phyloP scores from a whole-genome alignment of 1,140 invertebrate species.

The Solenopsis invicta region DNA sequence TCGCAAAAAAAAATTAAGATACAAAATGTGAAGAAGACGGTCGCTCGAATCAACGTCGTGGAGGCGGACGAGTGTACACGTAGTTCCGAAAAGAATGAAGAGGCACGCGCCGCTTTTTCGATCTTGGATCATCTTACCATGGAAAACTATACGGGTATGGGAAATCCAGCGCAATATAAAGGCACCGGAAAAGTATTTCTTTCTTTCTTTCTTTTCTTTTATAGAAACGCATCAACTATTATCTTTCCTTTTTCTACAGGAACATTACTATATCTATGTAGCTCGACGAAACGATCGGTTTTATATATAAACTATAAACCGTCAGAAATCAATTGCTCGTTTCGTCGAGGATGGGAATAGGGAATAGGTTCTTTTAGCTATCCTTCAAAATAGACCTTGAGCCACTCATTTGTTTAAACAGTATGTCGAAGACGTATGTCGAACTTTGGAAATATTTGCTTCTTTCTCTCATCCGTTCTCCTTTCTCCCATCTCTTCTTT shows the following conservation, averaged over 20 bases:
- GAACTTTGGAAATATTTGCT: conserved; percentile 69
- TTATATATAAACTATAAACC: too few relatives aligned
- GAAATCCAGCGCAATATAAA: conserved; percentile 78
- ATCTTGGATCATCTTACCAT: conserved; percentile 62
- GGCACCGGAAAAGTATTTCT: conserved; percentile 77
- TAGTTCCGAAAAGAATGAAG: conserved; percentile 68
- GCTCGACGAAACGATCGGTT: conserved; percentile 64
- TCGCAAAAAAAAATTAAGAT: conserved; percentile 17
- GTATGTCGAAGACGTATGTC: conserved; percentile 59
- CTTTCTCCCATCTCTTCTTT: neutral
- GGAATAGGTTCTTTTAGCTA: conserved; percentile 70
- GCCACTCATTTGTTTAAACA: conserved; percentile 70
- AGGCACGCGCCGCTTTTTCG: conserved; percentile 65
- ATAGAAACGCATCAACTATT: conserved; percentile 70
- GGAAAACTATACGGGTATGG: conserved; percentile 69
- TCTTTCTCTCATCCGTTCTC: conserved; percentile 9
- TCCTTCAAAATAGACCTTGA: conserved; percentile 75
- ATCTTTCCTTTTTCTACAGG: conserved; percentile 68
- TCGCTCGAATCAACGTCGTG: conserved; percentile 31
- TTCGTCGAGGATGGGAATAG: conserved; percentile 68
- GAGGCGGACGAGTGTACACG: conserved; percentile 69
- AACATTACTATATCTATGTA: conserved; percentile 73
- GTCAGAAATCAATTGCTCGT: conserved; percentile 54
- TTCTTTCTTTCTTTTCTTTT: conserved; percentile 59
- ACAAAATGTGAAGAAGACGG: neutral